Percentiles rank a stretch among this genome's conserved stretches.
Evolutionary conservation across 1,140 invertebrate species (phyloP).

Genomic region (Lucilia cuprina): DNA sequence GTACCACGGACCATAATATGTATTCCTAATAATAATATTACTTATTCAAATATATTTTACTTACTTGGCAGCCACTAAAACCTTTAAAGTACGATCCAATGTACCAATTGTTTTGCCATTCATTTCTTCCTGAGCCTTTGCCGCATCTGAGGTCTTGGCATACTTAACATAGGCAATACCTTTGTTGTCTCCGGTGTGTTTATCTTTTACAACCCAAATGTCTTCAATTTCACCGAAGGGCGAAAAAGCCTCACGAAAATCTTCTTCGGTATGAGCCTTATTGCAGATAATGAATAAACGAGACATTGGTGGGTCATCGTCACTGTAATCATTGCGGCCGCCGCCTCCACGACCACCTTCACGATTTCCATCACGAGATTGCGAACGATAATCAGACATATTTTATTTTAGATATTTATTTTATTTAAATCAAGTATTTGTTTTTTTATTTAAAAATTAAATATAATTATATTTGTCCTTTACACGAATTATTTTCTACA

Average conservation of each 20-base stretch:
- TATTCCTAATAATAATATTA: not conserved
- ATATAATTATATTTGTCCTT: no score
- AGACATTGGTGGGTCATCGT: slow-evolving; percentile 82
- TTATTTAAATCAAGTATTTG: no score
- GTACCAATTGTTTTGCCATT: slow-evolving; percentile 81
- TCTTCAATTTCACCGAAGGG: slow-evolving; percentile 87
- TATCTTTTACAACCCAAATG: slow-evolving; percentile 87
- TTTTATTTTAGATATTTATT: not conserved
- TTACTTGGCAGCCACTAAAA: slow-evolving; percentile 84
- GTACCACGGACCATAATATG: not conserved
- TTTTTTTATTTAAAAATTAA: no score
- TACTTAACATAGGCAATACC: slow-evolving; percentile 85
- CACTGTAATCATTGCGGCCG: slow-evolving; percentile 53
- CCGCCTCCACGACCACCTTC: slow-evolving; percentile 30
- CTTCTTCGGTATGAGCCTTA: slow-evolving; percentile 81
- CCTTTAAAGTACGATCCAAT: slow-evolving; percentile 83
- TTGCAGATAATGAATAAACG: slow-evolving; percentile 87
- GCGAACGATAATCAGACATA: slow-evolving; percentile 59
- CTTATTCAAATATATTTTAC: slow-evolving; percentile 41
- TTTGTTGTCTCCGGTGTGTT: slow-evolving; percentile 84
- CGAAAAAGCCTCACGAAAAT: slow-evolving; percentile 79
- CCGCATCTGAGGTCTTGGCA: slow-evolving; percentile 85
- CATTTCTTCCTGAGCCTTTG: slow-evolving; percentile 83
- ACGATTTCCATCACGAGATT: slow-evolving; percentile 47
- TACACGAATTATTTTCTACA: not conserved